Evolutionary conservation across 2,113 vertebrate genomes (phyloP), one percentile per base, ranked within the genome.

Genomic region (Scomber colias): DNA sequence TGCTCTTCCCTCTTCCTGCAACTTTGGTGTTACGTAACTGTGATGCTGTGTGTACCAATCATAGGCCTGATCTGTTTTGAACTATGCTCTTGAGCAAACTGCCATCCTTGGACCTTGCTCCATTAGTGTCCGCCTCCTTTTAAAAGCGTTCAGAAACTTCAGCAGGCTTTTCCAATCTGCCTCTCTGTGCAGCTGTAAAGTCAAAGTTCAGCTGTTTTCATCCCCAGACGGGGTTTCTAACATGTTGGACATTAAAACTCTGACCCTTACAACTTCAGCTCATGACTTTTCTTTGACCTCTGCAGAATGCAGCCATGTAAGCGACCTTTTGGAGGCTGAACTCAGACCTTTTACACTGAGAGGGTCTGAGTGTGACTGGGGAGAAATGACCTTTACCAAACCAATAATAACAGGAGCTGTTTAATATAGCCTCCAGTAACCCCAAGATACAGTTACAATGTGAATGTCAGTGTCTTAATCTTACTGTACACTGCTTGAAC

Each of bases 351-450:
- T 94, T 81, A 79, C 83, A 60, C 79, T 50, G 80, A 15, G 15
- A 19, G 35, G 61, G 46, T 55, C 54, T 54, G 73, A 62, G 30
- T 66, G 49, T 55, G 31, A 44, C 74, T 21, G 11, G n/a, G 12
- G 13, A 64, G 71, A 75, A 72, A 78, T 94, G 91, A 92, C 92
- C 93, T 95, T 95, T 94, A 66, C 84, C 53, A 71, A 71, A 76
- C 83, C 74, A 86, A 63, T 84, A 82, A 77, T 85, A 84, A 63
- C 67, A 46, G 71, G 46, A 44, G 17, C 70, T 35, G 91, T 92
- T 87, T 94, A 94, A 94, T 94, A 92, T 95, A 95, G 94, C 85
- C 79, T 62, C 82, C 7, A 14, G 35, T 85, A 67, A 90, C 91
- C 90, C 69, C 74, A 87, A 91, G 90, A 89, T 93, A 88, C 61